Evolutionary conservation across 2,888 invertebrate species (phyloP).

Genomic region (Watsonalla cultraria): DNA sequence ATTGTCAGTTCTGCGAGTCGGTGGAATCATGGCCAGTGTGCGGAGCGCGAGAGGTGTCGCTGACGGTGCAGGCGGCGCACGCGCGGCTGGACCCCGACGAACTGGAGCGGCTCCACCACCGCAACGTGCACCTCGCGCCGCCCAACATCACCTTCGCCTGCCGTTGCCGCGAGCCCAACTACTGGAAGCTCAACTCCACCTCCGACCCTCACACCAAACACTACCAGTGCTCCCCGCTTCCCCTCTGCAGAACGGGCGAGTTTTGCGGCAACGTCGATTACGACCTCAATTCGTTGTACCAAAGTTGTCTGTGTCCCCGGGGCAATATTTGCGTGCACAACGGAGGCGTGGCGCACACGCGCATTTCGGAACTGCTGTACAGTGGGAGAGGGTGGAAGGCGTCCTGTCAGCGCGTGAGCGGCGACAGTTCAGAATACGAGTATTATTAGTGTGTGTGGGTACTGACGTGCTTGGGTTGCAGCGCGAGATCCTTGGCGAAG

Average conservation of each 20-base stretch:
- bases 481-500: conserved; percentile 83
- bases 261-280: conserved; percentile 80
- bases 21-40: conserved; percentile 59
- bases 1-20: conserved; percentile 73
- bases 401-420: conserved; percentile 63
- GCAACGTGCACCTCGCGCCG: conserved; percentile 54
- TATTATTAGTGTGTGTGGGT: conserved; percentile 30
- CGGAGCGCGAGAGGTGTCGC: conserved; percentile 43
- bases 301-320: conserved; percentile 80
- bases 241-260: conserved; percentile 72
- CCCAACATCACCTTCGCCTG: conserved; percentile 69
- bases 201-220: conserved; percentile 25
- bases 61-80: conserved; percentile 46
- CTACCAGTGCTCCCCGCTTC: conserved; percentile 73
- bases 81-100: conserved; percentile 59
- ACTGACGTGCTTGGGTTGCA: conserved; percentile 86
- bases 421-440: conserved; percentile 54
- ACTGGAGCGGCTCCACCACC: conserved; percentile 58
- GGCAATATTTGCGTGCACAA: conserved; percentile 79
- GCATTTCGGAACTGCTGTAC: conserved; percentile 77
- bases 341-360: conserved; percentile 56
- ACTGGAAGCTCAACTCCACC: conserved; percentile 63
- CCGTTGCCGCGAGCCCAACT: conserved; percentile 67
- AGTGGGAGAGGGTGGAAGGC: conserved; percentile 77
- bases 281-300: conserved; percentile 80